Conservation (phyloP, 2,113 vertebrate genomes). For the Pomatorhinus ruficollis region DNA sequence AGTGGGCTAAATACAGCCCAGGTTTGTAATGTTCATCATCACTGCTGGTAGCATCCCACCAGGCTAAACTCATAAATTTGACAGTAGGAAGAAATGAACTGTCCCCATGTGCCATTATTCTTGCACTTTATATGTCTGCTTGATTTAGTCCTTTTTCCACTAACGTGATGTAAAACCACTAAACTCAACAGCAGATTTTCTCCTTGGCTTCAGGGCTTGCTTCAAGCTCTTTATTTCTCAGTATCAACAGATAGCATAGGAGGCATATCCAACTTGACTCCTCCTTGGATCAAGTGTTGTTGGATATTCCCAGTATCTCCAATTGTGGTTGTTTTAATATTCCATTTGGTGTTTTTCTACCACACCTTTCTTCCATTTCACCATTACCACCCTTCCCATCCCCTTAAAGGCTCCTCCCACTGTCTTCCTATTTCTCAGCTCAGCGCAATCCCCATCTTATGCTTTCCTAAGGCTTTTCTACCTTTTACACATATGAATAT, state of each 20-base stretch:
- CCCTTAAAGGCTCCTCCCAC: neutral
- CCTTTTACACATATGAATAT: neutral
- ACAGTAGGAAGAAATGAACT: neutral
- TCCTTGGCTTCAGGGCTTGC: neutral
- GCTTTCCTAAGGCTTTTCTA: neutral
- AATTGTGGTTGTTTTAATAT: neutral
- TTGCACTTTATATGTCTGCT: neutral
- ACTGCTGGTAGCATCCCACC: neutral
- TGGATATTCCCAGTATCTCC: neutral
- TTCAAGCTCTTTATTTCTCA: neutral
- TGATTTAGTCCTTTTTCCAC: neutral
- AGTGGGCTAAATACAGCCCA: neutral
- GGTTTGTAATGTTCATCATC: neutral
- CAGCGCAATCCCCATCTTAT: neutral
- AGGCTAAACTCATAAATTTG: neutral
- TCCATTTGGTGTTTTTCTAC: neutral
- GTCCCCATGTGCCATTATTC: neutral
- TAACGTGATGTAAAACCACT: neutral
- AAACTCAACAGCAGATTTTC: neutral
- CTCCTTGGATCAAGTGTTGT: neutral
- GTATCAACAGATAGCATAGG: neutral
- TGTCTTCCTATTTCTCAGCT: neutral
- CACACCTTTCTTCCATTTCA: neutral
- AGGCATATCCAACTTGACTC: neutral
- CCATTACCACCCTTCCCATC: neutral